Percentiles rank a stretch among this genome's conserved stretches.
These are phyloP conservation scores for Lota lota DNA, from an alignment of 2,113 vertebrate genomes.

Conservation along the genomic window DNA sequence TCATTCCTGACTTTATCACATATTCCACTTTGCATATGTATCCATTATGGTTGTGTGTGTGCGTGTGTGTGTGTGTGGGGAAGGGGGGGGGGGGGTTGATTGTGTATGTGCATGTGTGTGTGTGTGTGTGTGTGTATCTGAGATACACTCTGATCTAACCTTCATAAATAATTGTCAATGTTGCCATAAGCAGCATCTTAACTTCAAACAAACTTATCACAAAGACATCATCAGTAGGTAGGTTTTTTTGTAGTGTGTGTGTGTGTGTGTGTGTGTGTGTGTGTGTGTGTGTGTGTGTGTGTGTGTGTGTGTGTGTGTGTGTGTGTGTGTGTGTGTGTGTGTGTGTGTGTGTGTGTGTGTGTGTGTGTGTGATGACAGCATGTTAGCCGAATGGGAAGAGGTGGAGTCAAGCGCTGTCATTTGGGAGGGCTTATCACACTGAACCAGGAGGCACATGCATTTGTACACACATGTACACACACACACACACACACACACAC, in stretches of 20 bases:
- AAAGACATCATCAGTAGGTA: constrained; percentile 30
- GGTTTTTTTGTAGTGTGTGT: constrained; percentile 12
- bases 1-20: no score
- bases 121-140: constrained; percentile 22
- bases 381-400: constrained; percentile 34
- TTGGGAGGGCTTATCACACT: constrained; percentile 54
- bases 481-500: neutral
- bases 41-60: neutral
- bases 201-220: constrained; percentile 43
- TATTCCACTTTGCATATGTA: no score
- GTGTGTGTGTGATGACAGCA: constrained; percentile 35
- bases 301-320: constrained; percentile 14
- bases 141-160: constrained; percentile 39
- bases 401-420: constrained; percentile 34
- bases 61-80: constrained; percentile 2
- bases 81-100: neutral
- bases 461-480: constrained; percentile 19
- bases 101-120: neutral
- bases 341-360: constrained; percentile 13
- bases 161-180: constrained; percentile 26
- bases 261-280: constrained; percentile 9
- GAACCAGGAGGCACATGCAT: constrained; percentile 50
- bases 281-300: constrained; percentile 14
- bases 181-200: constrained; percentile 34
- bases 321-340: constrained; percentile 16